Evolutionary conservation across 2,113 vertebrate genomes (phyloP), one percentile per base, ranked within the genome.

Genomic region (Triplophysa siluroides): DNA sequence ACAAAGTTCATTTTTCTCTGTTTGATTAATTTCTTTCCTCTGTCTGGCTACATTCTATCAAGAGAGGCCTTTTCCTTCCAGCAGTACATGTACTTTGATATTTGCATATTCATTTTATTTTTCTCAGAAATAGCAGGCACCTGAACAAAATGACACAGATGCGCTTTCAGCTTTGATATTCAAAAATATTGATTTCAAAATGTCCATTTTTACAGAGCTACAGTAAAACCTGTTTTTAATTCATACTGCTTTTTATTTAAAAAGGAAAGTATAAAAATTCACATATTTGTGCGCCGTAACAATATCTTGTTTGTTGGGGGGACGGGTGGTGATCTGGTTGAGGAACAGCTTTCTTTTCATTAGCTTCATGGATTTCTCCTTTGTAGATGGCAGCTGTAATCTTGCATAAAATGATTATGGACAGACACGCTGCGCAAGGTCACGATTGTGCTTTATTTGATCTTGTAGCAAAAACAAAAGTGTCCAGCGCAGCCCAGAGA

Each of bases 21-120:
- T 94, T 94, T 95, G 93, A 95, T 95, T 95, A 95, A 95, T 95
- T 95, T 94, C 91, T 58, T 91, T 93, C 92, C 92, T 92, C 92
- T 91, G 45, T 62, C 14, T 91, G 92, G 94, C 94, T 94, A 93
- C 93, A 91, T 79, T 93, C 90, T 92, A 92, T 92, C 94, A 93
- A 94, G 93, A 93, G 92, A 94, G 93, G 93, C 92, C 72, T 90
- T 94, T 93, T 81, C 92, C 94, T 95, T 87, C 86, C 92, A 93
- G 93, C 92, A 90, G 88, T 91, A 91, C 91, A 92, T 91, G 88
- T 43, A 89, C 92, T 93, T 92, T 73, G 56, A 89, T 93, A 93
- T 93, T 92, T 92, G 83, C 86, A 92, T 92, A 78, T 92, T 92
- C 90, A 90, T 92, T 89, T 92, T 90, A 93, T 90, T 90, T 93